Evolutionary conservation across 2,888 invertebrate genomes (phyloP).

Genomic region (Thecocarcelia acutangulata): DNA sequence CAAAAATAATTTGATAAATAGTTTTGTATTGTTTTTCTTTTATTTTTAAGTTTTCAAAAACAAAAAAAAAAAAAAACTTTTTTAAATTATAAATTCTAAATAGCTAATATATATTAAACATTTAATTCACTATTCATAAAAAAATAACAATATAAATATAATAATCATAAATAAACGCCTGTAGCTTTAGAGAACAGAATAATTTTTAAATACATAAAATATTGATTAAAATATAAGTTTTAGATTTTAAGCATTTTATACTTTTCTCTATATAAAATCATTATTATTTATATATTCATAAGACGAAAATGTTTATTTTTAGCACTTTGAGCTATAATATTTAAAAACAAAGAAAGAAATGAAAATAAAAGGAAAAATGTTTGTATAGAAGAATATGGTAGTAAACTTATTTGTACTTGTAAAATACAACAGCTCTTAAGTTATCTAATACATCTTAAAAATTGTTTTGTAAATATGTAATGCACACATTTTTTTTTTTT

Average conservation of each 20-base stretch:
- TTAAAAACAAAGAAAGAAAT: conserved; percentile 33
- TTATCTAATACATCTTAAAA: conserved; percentile 46
- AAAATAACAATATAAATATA: conserved; percentile 75
- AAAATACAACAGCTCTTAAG: conserved; percentile 53
- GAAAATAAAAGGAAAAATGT: conserved; percentile 23
- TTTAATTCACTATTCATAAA: conserved; percentile 55
- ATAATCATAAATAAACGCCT: conserved; percentile 64
- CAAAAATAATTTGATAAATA: conserved; percentile 40
- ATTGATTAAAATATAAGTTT: conserved; percentile 59
- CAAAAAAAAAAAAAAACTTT: conserved; percentile 36
- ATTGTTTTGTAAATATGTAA: conserved; percentile 26
- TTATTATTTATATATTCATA: conserved; percentile 65
- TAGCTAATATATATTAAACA: conserved; percentile 51
- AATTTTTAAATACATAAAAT: conserved; percentile 57
- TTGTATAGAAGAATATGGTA: conserved; percentile 48
- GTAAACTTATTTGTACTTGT: conserved; percentile 37
- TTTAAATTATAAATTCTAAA: conserved; percentile 29
- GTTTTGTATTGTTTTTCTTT: conserved; percentile 37
- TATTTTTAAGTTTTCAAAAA: conserved; percentile 48
- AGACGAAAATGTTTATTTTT: conserved; percentile 71
- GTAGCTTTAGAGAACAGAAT: conserved; percentile 65
- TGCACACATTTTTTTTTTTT: background rate
- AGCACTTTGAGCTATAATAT: conserved; percentile 69
- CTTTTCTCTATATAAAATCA: conserved; percentile 61
- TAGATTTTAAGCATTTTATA: conserved; percentile 62